Base-by-base conservation (phyloP, 2,888 invertebrate species). In the Asteroscopus sphinx region DNA sequence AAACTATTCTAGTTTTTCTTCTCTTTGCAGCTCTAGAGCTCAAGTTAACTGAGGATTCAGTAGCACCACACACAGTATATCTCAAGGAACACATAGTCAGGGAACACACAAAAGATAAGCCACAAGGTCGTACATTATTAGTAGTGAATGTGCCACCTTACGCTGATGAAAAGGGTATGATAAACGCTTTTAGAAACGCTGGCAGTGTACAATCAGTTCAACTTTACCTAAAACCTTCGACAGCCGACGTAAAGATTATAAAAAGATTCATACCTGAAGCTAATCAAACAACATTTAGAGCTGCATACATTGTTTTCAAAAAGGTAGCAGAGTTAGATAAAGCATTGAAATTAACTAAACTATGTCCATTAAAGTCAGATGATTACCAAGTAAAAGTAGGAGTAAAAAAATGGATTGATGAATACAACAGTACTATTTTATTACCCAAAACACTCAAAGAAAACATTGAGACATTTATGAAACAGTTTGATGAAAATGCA, bases 61-160 rank as follows among this genome's bases (percentile, higher is more conserved):
- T 70, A 56, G 84, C 85, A 33, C 84, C 90, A n/a, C 95, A 95
- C 55, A 87, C 79, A 9, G 79, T 94, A 30, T 94, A 90, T 73
- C 82, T 91, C 33, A 98, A 98, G 82, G 96, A 97, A 80, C 97
- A 98, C 87, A 95, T 95, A 6, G 95, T 97, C 5, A 95, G 96
- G 77, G 95, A 96, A 33, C 95, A 96, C 76, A 96, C 96, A 40
- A 91, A 93, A 0, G 95, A 96, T 58, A 97, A 96, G 88, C 98
- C 98, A 0, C 93, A 95, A 46, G 97, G 97, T 13, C 95, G 96
- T 77, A 98, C 98, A 0, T 87, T 99, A 15, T 97, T 98, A 83
- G 85, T 97, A 0, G 85, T 97, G 0, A 98, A 98, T 82, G 90
- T 98, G 2, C 98, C 98, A 5, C 97, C 98, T 0, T 98, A 97